These are phyloP conservation scores for Eremobia ochroleuca DNA, from an alignment of 2,888 invertebrate species.

Conservation along the genomic window DNA sequence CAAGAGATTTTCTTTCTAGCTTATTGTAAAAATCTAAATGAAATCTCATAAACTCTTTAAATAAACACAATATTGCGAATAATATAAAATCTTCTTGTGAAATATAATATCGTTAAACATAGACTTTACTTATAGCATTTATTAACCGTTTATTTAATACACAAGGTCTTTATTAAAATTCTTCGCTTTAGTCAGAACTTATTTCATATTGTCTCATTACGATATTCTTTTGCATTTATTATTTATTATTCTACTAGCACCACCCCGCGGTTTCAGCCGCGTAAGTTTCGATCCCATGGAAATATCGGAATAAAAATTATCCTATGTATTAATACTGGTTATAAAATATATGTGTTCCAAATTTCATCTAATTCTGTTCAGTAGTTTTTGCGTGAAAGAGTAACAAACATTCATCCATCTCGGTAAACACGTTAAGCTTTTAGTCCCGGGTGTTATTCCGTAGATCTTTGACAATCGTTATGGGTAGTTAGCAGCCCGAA, in stretches of 20 bases:
- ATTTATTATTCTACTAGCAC: too few species aligned
- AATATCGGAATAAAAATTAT: too few species aligned
- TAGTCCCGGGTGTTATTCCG: background rate
- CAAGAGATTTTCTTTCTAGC: background rate
- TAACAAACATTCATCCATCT: too few species aligned
- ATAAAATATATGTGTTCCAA: too few species aligned
- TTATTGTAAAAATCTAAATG: slow-evolving; percentile 11
- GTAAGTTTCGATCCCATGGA: too few species aligned
- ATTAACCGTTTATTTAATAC: slow-evolving; percentile 15
- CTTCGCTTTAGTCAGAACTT: slow-evolving; percentile 11
- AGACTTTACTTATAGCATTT: slow-evolving; percentile 2
- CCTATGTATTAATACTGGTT: too few species aligned
- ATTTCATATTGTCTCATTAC: slow-evolving; percentile 7
- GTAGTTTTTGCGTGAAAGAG: too few species aligned
- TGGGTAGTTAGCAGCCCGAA: background rate
- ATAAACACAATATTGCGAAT: slow-evolving; percentile 13
- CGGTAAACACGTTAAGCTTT: background rate
- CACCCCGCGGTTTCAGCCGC: too few species aligned
- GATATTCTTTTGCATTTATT: background rate
- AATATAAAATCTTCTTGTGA: slow-evolving; percentile 16
- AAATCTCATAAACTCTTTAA: slow-evolving; percentile 10
- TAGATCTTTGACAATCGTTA: background rate
- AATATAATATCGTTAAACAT: slow-evolving; percentile 22
- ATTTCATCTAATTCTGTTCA: too few species aligned
- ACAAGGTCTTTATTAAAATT: slow-evolving; percentile 24